Evolutionary conservation across 2,888 invertebrate genomes (phyloP).

Genomic region (Deroplatys truncata): DNA sequence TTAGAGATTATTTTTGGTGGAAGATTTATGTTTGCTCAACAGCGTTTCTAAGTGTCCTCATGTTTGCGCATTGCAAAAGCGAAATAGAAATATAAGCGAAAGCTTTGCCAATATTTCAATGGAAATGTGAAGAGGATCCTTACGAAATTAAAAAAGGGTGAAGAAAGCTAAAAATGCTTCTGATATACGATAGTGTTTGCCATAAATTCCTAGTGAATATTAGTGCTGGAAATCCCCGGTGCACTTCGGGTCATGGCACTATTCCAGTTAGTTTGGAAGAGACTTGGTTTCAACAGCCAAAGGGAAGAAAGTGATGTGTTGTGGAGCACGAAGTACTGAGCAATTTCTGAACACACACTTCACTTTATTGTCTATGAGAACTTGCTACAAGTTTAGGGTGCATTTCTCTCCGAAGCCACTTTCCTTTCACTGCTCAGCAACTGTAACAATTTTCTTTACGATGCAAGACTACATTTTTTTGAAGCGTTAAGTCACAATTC

Average conservation of each 20-base stretch:
- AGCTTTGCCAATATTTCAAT: not conserved
- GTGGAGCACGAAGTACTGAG: not conserved
- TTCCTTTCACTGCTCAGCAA: no score
- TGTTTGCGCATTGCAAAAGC: not conserved
- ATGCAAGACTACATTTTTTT: no score
- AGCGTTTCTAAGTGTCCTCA: not conserved
- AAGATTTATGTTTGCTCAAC: not conserved
- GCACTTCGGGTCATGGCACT: not conserved
- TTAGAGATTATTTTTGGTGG: not conserved
- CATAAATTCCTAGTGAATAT: not conserved
- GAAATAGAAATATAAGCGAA: not conserved
- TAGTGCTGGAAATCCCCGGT: not conserved
- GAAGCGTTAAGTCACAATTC: no score
- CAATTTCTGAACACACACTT: not conserved
- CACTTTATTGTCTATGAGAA: not conserved
- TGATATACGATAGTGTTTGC: not conserved
- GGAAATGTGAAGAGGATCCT: not conserved
- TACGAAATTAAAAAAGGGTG: not conserved
- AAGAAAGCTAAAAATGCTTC: not conserved
- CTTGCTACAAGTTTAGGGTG: not conserved
- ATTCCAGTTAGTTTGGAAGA: not conserved
- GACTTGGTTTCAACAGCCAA: not conserved
- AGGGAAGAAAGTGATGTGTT: not conserved
- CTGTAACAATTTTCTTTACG: no score
- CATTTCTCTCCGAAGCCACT: no score